Evolutionary conservation across 2,888 invertebrate species (phyloP), one percentile per base, ranked within the genome.

Genomic region (Siphlonurus alternatus): DNA sequence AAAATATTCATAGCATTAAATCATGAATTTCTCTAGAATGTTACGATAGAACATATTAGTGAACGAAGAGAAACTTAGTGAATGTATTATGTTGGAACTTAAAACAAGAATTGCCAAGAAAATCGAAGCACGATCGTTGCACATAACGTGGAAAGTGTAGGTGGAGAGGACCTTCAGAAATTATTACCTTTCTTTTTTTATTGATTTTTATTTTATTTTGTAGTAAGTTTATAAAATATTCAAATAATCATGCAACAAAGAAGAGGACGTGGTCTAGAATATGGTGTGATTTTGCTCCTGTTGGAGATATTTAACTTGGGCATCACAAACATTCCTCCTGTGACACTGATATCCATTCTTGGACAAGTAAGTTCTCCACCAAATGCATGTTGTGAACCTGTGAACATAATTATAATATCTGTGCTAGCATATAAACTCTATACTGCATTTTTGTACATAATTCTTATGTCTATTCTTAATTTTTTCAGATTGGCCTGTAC

Each of bases 241-340:
- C 22, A 3, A 38, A 19, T 23, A 19, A 38, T 53, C 62, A 64
- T 64, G 64, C 60, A 53, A 2, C 60, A 23, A 53, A 61, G 69
- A 65, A 67, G 69, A 66, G 67, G 68, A 38, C 62, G 70, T 23
- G 70, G 70, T n/a, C 63, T 71, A 3, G 72, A 71, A 63, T 59
- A 73, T 1, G 75, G 75, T 2, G 70, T 74, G 51, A 10, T 74
- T 25, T 65, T 74, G 53, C 66, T 75, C 20, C 59, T 72, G n/a
- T 69, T 70, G 64, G 73, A 78, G 72, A 66, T 75, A 62, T 71
- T 76, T 1, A 78, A 75, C 67, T 72, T 73, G 69, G 79, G 79
- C 1, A 71, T 78, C 65, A 74, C 76, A 53, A 76, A 73, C 71
- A 79, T 84, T 67, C 83, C 83, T 60, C 81, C 81, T 7, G 76